phyloP scores from a whole-genome alignment of 2,888 invertebrate species.

The Nymphalis c-album region DNA sequence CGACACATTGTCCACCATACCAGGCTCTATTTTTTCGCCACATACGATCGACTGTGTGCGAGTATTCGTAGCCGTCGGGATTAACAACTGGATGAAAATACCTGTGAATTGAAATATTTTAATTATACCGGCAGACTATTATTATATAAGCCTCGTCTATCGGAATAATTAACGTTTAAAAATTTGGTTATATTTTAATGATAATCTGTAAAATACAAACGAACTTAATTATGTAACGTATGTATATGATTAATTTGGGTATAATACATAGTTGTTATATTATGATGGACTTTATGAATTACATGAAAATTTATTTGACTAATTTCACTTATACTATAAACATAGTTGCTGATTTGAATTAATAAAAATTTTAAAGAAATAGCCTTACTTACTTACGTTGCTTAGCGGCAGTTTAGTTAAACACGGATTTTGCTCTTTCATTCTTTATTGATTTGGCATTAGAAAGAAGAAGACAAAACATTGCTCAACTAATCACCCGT shows the following conservation, averaged over 20 bases:
- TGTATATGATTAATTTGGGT: not conserved
- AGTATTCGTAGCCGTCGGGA: conserved; percentile 94
- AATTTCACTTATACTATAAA: too few species aligned
- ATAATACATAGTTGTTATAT: too few species aligned
- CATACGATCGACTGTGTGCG: conserved; percentile 88
- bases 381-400: too few species aligned
- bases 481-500: too few species aligned
- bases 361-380: too few species aligned
- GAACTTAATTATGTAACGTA: not conserved
- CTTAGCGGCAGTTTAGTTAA: too few species aligned
- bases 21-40: conserved; percentile 89
- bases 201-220: not conserved
- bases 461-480: too few species aligned
- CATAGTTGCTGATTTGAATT: too few species aligned
- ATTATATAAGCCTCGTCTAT: conserved; percentile 21
- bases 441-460: too few species aligned
- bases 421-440: too few species aligned
- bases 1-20: conserved; percentile 79
- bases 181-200: conserved; percentile 1
- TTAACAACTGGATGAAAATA: conserved; percentile 88
- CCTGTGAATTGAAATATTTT: conserved; percentile 51
- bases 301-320: too few species aligned
- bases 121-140: conserved; percentile 21
- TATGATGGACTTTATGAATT: too few species aligned
- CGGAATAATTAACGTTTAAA: conserved; percentile 13